Conservation (phyloP, 2,797 vertebrate genomes). For the Sebastes hubbsi region DNA sequence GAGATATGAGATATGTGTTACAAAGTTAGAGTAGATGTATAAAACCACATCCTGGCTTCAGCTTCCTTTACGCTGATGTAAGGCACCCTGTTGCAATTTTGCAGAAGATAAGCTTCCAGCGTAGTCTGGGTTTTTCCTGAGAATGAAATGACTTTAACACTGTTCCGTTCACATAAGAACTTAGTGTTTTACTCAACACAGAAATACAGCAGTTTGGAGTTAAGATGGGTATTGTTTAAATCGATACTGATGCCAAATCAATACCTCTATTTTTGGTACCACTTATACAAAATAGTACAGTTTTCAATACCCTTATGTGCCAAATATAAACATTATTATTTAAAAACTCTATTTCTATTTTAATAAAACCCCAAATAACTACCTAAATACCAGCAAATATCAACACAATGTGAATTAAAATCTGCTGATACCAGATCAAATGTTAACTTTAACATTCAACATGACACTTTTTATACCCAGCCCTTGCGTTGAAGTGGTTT, state of each 20-base stretch:
- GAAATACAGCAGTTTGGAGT: background rate
- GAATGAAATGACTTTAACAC: background rate
- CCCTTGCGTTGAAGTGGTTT: background rate
- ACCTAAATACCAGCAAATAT: background rate
- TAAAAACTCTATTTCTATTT: too few species aligned
- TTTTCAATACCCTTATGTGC: background rate
- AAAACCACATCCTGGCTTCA: constrained; percentile 83
- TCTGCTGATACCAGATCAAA: background rate
- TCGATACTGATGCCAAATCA: background rate
- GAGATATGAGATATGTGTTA: constrained; percentile 10
- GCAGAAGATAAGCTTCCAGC: constrained; percentile 56
- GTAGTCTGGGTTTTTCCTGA: constrained; percentile 8
- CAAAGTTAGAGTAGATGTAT: background rate
- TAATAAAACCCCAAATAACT: background rate
- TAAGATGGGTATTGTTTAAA: background rate
- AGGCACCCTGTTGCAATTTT: constrained; percentile 15
- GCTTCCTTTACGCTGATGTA: constrained; percentile 70
- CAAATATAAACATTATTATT: background rate
- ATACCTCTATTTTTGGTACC: background rate
- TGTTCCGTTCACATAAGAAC: background rate
- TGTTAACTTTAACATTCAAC: background rate
- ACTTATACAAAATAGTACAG: background rate
- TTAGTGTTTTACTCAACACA: background rate
- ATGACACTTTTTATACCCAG: background rate
- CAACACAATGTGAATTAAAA: background rate